Base-by-base conservation (phyloP, 2,113 vertebrate species). In the Cathartes aura region DNA sequence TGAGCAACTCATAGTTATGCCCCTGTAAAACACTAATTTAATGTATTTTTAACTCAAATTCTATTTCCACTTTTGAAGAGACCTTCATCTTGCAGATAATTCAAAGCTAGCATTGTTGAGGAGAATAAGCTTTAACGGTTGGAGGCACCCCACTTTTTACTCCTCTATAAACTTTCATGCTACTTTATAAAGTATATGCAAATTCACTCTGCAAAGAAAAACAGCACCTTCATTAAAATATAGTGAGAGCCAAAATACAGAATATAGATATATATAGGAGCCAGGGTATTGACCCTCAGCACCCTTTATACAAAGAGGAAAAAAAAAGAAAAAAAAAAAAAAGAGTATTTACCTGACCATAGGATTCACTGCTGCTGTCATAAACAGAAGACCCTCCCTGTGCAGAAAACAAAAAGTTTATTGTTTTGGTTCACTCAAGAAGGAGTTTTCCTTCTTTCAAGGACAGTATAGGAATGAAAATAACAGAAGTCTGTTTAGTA, bases 291-390 rank as follows among this genome's bases (percentile, higher is more conserved):
- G 7, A 24, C 8, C 40, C 12, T 86, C 19, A 73, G 21, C 5
- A 92, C 17, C 14, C 1, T 62, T 42, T 63, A 38, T 11, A n/a
- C 4, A 42, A 53, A 83, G 6, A 16, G 8, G 9, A 38, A 38
- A 38, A 38, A 38, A 38, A 38, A 38, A 38, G 8, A 38, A 38
- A 38, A 38, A 38, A 38, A 38, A 38, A 42, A 55, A 66, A 52
- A 23, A 43, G 12, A 24, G 2, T 34, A 23, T 56, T 78, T 87
- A 96, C 97, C 94, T 94, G 97, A 55, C 91, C 87, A 4, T 97
- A 94, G 34, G 97, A 96, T 82, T 93, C 97, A 75, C 76, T 71
- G 55, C 36, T 80, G 34, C 93, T 45, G 23, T 95, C 97, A 42
- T 91, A 95, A 43, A 2, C 9, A 43, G 97, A 91, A 79, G 91